Conservation (phyloP, 2,113 vertebrate species). For the Anser cygnoides region DNA sequence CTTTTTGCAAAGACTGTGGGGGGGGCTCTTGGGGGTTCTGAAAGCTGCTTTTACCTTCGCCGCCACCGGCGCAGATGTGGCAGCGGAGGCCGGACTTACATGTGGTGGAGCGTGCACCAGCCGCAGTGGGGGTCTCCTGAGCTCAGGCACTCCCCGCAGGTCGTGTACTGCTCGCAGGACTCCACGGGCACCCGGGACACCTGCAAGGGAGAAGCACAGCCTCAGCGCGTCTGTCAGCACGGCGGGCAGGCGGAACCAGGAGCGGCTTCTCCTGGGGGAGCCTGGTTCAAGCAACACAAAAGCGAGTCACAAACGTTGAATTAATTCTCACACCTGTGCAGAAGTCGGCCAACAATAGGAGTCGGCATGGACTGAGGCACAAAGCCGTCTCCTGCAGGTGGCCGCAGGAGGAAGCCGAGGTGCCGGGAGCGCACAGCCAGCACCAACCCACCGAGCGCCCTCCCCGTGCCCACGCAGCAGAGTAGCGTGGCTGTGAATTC, state of each 20-base stretch:
- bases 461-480: not conserved
- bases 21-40: not conserved
- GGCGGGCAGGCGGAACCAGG: not conserved
- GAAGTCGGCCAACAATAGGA: not conserved
- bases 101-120: slow-evolving; percentile 96
- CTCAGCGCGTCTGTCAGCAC: not conserved
- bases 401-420: not conserved
- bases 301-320: not conserved
- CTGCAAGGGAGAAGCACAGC: slow-evolving; percentile 68
- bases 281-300: not conserved
- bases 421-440: not conserved
- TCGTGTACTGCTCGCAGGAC: slow-evolving; percentile 94
- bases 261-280: not conserved
- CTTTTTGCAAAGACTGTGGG: not conserved
- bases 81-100: slow-evolving; percentile 80
- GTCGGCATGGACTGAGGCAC: accelerated
- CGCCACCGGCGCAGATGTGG: not conserved
- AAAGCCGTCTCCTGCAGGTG: accelerated
- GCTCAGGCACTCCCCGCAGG: slow-evolving; percentile 94
- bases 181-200: slow-evolving; percentile 93
- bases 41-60: not conserved
- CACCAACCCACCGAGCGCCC: not conserved
- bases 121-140: slow-evolving; percentile 97
- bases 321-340: not conserved
- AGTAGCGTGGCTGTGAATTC: not conserved